phyloP scores from a whole-genome alignment of 2,888 invertebrate species.

The Tipula unca region DNA sequence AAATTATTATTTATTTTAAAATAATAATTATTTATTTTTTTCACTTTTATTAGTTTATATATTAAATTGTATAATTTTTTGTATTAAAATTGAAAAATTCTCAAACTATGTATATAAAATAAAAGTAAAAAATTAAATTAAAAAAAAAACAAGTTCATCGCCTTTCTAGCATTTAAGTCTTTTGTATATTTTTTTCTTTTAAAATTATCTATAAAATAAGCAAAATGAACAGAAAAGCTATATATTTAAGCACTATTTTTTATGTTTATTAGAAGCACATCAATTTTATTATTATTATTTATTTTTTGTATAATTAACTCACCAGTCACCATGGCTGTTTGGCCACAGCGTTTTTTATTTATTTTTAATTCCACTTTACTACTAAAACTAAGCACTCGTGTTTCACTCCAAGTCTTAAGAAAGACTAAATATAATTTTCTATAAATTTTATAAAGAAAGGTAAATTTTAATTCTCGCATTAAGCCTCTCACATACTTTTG shows the following conservation, averaged over 20 bases:
- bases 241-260: background rate
- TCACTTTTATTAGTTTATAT: background rate
- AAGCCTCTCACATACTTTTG: conserved; percentile 14
- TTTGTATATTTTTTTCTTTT: conserved; percentile 19
- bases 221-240: conserved; percentile 16
- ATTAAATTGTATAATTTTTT: background rate
- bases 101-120: background rate
- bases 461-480: background rate
- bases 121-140: conserved; percentile 1
- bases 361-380: conserved; percentile 22
- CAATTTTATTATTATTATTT: background rate
- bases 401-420: conserved; percentile 41
- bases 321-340: conserved; percentile 40
- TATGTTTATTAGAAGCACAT: background rate
- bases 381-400: conserved; percentile 33
- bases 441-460: conserved; percentile 14
- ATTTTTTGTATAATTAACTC: conserved; percentile 28
- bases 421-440: conserved; percentile 35
- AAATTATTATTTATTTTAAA: background rate
- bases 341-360: conserved; percentile 34
- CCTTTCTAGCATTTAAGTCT: conserved; percentile 22
- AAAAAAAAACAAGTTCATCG: conserved; percentile 16
- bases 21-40: background rate
- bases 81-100: background rate
- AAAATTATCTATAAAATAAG: background rate